Conservation (phyloP, 2,113 vertebrate species). For the Empidonax alnorum region DNA sequence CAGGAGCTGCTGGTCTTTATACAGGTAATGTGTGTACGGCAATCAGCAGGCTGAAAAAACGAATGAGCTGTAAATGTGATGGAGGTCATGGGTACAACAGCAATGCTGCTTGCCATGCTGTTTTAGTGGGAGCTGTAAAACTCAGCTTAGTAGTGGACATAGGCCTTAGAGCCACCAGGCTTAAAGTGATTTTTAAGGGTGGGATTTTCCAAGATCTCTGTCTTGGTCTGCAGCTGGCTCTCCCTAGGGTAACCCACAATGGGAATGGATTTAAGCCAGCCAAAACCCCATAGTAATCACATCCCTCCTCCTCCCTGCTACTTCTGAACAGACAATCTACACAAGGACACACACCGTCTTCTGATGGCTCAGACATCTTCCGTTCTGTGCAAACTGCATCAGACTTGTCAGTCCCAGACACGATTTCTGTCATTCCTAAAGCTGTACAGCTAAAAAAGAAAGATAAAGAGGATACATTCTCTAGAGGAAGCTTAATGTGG, state of each 20-base stretch:
- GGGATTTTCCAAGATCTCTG: not conserved
- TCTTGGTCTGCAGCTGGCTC: not conserved
- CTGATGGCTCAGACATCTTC: not conserved
- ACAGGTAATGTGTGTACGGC: not conserved
- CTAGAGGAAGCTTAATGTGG: not conserved
- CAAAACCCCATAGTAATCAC: not conserved
- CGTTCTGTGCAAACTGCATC: slow-evolving; percentile 69
- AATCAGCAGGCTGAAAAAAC: not conserved
- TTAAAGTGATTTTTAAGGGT: not conserved
- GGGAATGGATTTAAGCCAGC: not conserved
- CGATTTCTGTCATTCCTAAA: slow-evolving; percentile 58
- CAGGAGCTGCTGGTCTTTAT: not conserved
- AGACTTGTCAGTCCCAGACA: slow-evolving; percentile 67
- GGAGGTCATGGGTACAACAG: not conserved
- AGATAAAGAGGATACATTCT: not conserved
- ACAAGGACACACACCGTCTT: slow-evolving; percentile 49
- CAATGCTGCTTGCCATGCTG: not conserved
- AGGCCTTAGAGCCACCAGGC: not conserved
- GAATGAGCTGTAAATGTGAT: not conserved
- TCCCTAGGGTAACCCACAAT: not conserved
- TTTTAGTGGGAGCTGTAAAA: not conserved
- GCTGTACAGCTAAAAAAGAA: slow-evolving; percentile 71
- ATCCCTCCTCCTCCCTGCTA: not conserved
- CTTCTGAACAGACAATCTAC: not conserved
- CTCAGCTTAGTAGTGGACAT: not conserved